phyloP scores from a whole-genome alignment of 1,140 invertebrate genomes.

The Brachionus plicatilis region DNA sequence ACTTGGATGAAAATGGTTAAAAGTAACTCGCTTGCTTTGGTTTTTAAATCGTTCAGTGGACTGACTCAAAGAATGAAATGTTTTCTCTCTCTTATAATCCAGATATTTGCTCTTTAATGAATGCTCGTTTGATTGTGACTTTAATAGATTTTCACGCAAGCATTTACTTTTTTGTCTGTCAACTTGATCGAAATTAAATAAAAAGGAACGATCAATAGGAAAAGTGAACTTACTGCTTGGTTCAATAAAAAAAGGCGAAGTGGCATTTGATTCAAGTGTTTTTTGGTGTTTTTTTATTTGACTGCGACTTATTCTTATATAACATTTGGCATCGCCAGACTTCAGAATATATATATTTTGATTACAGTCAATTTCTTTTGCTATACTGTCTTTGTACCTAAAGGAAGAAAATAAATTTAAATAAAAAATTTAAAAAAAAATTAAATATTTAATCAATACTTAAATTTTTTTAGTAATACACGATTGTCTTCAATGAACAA shows the following conservation, averaged over 20 bases:
- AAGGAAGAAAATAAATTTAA: neutral
- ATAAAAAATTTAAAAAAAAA: neutral
- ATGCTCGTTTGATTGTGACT: conserved; percentile 8
- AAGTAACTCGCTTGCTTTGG: neutral
- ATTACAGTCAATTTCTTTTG: neutral
- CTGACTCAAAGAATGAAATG: neutral
- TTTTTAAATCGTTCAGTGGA: neutral
- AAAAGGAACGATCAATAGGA: neutral
- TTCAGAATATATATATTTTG: conserved; percentile 17
- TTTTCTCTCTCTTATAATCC: neutral
- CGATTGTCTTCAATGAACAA: neutral
- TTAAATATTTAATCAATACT: neutral
- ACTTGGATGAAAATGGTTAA: neutral
- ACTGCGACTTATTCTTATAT: conserved; percentile 27
- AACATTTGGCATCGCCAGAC: neutral
- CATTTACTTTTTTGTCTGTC: conserved; percentile 30
- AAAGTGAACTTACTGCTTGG: neutral
- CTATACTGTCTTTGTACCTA: conserved; percentile 30
- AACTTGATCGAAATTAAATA: neutral
- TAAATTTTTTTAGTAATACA: conserved; percentile 16
- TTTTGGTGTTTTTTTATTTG: conserved; percentile 40
- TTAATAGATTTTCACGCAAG: conserved; percentile 16
- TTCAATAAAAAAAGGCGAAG: neutral
- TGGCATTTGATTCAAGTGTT: neutral
- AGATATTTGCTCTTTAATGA: conserved; percentile 23